These are phyloP conservation scores for Myripristis murdjan DNA, from an alignment of 2,797 vertebrate genomes.

Conservation along the genomic window DNA sequence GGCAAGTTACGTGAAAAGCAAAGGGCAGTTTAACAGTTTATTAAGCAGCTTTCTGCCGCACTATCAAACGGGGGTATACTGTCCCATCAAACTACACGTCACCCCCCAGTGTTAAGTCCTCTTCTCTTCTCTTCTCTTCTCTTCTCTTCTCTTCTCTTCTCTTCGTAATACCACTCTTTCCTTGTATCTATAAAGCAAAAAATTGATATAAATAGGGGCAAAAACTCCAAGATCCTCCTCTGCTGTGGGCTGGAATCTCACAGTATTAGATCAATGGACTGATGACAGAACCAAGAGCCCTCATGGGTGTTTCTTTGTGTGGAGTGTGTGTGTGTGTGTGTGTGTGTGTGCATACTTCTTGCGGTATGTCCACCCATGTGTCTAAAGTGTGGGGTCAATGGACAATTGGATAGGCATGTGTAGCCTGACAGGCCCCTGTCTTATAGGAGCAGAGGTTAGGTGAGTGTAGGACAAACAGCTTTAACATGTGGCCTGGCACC, in stretches of 20 bases:
- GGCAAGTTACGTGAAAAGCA: conserved; percentile 84
- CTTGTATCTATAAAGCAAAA: too few relatives aligned
- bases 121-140: not conserved
- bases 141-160: not conserved
- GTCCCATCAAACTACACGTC: conserved; percentile 25
- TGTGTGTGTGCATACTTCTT: not conserved
- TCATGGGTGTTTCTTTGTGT: not conserved
- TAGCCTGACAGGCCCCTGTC: conserved; percentile 75
- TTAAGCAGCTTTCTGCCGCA: conserved; percentile 64
- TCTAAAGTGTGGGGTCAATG: conserved; percentile 74
- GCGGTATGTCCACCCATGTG: conserved; percentile 26
- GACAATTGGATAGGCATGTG: conserved; percentile 81
- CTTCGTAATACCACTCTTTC: too few relatives aligned
- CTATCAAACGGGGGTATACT: conserved; percentile 40
- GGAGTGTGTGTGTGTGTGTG: not conserved
- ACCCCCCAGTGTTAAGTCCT: conserved; percentile 6
- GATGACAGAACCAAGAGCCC: conserved; percentile 49
- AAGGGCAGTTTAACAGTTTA: conserved; percentile 84
- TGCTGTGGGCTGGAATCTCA: conserved; percentile 7
- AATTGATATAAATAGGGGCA: not conserved
- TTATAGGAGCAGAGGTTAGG: conserved; percentile 78
- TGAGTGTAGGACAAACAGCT: conserved; percentile 75
- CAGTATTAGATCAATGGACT: conserved; percentile 19
- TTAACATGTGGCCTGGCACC: conserved; percentile 79
- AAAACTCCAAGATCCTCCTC: conserved; percentile 5